phyloP scores from a whole-genome alignment of 2,797 vertebrate species.

The Phoebastria nigripes region DNA sequence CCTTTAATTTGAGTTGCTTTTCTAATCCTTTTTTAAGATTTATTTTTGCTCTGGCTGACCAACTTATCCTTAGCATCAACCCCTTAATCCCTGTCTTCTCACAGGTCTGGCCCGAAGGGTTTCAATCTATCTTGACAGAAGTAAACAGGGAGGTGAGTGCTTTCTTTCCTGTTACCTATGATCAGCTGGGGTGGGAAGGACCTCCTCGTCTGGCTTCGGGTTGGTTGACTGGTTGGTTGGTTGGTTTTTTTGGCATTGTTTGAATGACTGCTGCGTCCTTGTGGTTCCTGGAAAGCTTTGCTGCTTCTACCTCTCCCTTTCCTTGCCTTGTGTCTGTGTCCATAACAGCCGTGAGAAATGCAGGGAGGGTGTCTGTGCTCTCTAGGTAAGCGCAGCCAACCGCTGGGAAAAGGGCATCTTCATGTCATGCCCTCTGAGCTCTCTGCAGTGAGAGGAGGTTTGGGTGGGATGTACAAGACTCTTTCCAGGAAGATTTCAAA shows the following conservation, averaged over 20 bases:
- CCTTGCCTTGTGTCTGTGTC: not conserved
- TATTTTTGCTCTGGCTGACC: slow-evolving; percentile 47
- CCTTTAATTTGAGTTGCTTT: slow-evolving; percentile 18
- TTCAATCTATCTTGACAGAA: slow-evolving; percentile 93
- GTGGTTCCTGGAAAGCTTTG: not conserved
- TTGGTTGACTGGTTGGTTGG: not conserved
- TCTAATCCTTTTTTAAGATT: not conserved
- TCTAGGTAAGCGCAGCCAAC: not conserved
- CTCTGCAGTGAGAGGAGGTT: not conserved
- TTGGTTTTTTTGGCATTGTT: not conserved
- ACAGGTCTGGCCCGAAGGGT: slow-evolving; percentile 91
- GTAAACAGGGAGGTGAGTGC: slow-evolving; percentile 94
- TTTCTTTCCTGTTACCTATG: slow-evolving; percentile 55
- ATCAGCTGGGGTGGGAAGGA: slow-evolving; percentile 19
- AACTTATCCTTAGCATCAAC: slow-evolving; percentile 18
- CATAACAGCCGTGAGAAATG: fast-evolving
- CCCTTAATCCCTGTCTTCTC: slow-evolving; percentile 67
- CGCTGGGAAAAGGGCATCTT: not conserved
- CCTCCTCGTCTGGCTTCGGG: not conserved
- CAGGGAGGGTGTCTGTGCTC: not conserved
- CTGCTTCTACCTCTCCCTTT: not conserved
- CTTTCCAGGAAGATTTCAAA: not conserved
- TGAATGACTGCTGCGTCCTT: not conserved
- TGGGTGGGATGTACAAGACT: not conserved
- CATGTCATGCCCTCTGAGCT: fast-evolving